These are phyloP conservation scores for Trypoxylus dichotomus DNA, from an alignment of 1,140 invertebrate species.

Conservation along the genomic window DNA sequence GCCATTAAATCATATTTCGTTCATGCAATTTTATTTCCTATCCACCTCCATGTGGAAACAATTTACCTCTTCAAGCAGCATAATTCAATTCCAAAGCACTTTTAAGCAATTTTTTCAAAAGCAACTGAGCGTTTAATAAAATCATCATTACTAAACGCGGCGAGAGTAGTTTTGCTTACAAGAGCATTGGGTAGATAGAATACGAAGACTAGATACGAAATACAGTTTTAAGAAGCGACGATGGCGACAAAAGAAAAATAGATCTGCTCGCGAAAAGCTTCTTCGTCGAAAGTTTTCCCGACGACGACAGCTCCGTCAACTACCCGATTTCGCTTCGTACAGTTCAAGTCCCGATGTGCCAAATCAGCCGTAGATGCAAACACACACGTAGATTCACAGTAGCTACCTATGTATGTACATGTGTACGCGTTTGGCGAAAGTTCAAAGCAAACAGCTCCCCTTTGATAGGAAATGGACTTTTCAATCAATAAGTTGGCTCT, in stretches of 20 bases:
- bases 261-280: neutral
- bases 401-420: neutral
- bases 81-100: no score
- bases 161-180: neutral
- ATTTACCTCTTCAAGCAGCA: no score
- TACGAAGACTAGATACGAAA: neutral
- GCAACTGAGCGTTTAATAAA: neutral
- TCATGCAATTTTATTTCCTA: no score
- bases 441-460: constrained; percentile 3
- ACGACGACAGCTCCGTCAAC: neutral
- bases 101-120: no score
- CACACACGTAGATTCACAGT: no score
- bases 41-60: no score
- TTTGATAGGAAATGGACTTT: constrained; percentile 22
- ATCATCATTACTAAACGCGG: neutral
- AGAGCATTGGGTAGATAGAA: neutral
- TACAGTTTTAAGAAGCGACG: neutral
- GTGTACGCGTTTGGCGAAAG: neutral
- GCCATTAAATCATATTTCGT: no score
- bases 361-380: neutral
- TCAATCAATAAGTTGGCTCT: constrained; percentile 9
- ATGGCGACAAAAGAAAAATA: neutral
- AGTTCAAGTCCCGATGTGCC: neutral
- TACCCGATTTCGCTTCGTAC: neutral
- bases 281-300: neutral